phyloP scores from a whole-genome alignment of 2,888 invertebrate genomes.

The Troides helena region DNA sequence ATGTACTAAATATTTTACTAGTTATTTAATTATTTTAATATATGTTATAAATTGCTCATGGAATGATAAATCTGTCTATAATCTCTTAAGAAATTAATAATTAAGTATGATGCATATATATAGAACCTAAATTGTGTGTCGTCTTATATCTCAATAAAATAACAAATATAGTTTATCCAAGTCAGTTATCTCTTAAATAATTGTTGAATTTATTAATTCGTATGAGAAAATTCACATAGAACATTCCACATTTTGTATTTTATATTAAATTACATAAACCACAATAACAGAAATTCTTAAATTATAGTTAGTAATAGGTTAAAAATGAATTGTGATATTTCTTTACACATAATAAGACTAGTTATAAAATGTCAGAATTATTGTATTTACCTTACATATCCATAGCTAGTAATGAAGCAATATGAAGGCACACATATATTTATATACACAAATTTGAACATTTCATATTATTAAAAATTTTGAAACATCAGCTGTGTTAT shows the following conservation, averaged over 20 bases:
- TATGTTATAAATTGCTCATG: constrained; percentile 10
- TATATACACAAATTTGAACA: neutral
- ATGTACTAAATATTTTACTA: neutral
- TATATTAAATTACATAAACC: neutral
- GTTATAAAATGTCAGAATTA: neutral
- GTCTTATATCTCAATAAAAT: neutral
- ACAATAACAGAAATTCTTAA: neutral
- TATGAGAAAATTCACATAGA: neutral
- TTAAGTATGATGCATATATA: neutral
- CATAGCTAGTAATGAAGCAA: neutral
- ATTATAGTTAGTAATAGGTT: neutral
- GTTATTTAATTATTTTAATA: neutral
- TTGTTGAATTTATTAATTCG: too few relatives aligned
- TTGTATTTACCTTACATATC: neutral
- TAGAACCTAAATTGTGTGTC: neutral
- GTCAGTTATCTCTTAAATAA: too few relatives aligned
- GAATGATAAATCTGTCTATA: constrained; percentile 24
- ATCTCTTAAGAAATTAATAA: constrained; percentile 7
- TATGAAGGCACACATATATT: neutral
- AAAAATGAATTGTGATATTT: neutral
- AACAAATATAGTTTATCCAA: too few relatives aligned
- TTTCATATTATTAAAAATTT: too few relatives aligned
- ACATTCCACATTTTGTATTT: neutral
- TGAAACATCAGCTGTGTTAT: too few relatives aligned
- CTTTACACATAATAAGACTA: neutral